phyloP scores from a whole-genome alignment of 2,113 vertebrate species.

The Sula dactylatra region DNA sequence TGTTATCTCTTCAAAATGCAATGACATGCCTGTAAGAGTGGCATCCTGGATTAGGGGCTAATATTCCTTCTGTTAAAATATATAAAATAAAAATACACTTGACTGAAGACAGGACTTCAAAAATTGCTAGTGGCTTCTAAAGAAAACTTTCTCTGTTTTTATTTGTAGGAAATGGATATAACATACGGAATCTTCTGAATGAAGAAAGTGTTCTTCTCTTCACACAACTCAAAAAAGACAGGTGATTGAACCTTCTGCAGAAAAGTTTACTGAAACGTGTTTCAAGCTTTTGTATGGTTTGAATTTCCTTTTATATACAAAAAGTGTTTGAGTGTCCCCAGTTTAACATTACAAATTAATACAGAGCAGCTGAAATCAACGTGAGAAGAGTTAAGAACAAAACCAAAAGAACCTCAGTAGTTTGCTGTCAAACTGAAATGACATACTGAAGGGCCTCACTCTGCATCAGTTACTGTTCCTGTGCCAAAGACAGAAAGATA shows the following conservation, averaged over 20 bases:
- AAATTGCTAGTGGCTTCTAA: background rate
- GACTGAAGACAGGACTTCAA: background rate
- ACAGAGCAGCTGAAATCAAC: background rate
- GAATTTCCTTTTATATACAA: background rate
- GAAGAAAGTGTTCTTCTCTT: slow-evolving; percentile 75
- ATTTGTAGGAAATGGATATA: slow-evolving; percentile 77
- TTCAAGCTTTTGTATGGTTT: background rate
- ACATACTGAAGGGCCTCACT: background rate
- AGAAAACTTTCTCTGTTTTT: background rate
- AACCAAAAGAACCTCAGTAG: background rate
- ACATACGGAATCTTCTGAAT: slow-evolving; percentile 74
- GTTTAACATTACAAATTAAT: background rate
- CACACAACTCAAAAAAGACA: slow-evolving; percentile 75
- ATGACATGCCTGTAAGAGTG: background rate
- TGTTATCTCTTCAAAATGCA: background rate
- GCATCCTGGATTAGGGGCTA: background rate
- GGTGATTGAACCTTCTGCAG: background rate
- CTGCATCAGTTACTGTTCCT: background rate
- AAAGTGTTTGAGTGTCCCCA: background rate
- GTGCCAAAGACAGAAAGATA: background rate
- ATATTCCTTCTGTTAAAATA: background rate
- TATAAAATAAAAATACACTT: background rate
- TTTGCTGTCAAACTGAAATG: background rate
- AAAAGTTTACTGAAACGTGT: background rate
- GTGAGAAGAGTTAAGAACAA: background rate